Base-by-base conservation (phyloP, 2,113 vertebrate species). In the Coturnix japonica region DNA sequence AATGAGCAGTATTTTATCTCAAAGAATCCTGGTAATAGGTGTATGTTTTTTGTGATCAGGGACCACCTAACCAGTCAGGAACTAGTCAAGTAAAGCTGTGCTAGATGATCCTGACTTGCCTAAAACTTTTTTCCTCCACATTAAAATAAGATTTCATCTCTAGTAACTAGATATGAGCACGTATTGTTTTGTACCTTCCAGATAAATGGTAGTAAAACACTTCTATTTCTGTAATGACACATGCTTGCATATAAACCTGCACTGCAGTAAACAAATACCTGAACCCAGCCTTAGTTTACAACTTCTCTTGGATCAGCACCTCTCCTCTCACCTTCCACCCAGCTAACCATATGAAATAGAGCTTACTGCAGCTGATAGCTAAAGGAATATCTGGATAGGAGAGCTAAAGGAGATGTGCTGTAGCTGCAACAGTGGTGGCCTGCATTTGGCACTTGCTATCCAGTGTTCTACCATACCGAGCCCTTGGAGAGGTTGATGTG, bases 81-180 rank as follows among this genome's bases (percentile, higher is more conserved):
- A 25, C 28, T 3, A 35, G 15, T 21, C 37, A 77, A 70, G 33
- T 33, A 41, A 80, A 83, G 77, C 3, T 28, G 25, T 31, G 28
- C 22, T 49, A 54, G 30, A 46, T 64, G 31, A 13, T 77, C 13
- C 11, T 14, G 69, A 60, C n/a, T 69, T 47, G 43, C 28, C 41
- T 9, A 35, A 88, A 74, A 37, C 4, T 76, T 33, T 37, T 75
- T 74, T 54, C 7, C 9, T 60, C 56, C 4, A 6, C 35, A 21
- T 6, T 13, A 6, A 43, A 56, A 47, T 56, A 73, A 79, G 12
- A 9, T 57, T 18, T 4, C 12, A 9, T n/a, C n/a, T 66, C 28
- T 87, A n/a, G 37, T 51, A 77, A 59, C 22, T 28, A 74, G 16
- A 28, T 33, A 9, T 19, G n/a, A 0, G 0, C n/a, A 31, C 0